A percentile compares a stretch with the other conserved stretches of the same genome.
Evolutionary conservation across 2,888 invertebrate genomes (phyloP).

Genomic region (Hermodice carunculata): DNA sequence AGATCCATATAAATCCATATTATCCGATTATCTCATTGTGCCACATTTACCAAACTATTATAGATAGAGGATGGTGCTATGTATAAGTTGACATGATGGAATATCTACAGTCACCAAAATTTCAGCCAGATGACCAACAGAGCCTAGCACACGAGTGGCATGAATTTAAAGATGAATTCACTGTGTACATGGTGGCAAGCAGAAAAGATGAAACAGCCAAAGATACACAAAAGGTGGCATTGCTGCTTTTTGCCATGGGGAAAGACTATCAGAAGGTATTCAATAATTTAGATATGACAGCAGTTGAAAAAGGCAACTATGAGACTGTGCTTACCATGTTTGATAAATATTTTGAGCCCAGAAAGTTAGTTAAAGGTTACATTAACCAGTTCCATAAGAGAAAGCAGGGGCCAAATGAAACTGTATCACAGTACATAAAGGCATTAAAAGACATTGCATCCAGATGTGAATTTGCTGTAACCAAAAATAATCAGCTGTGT

Average conservation of each 20-base stretch:
- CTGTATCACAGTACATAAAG: neutral
- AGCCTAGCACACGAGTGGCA: too few relatives aligned
- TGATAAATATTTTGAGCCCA: constrained; percentile 13
- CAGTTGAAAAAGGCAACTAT: constrained; percentile 2
- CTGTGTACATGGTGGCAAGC: too few relatives aligned
- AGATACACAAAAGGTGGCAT: too few relatives aligned
- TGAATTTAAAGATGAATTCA: too few relatives aligned
- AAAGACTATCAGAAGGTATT: neutral
- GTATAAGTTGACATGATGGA: too few relatives aligned
- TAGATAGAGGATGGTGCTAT: too few relatives aligned
- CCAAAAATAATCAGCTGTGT: neutral
- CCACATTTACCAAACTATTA: too few relatives aligned
- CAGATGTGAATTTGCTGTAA: constrained; percentile 11
- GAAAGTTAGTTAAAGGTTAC: constrained; percentile 2
- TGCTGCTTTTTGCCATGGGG: neutral
- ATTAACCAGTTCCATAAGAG: constrained; percentile 8
- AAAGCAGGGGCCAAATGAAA: neutral
- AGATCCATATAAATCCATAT: too few relatives aligned
- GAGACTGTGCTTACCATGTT: neutral
- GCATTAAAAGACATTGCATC: neutral
- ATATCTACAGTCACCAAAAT: too few relatives aligned
- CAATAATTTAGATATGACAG: neutral
- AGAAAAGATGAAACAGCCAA: too few relatives aligned
- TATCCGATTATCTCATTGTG: too few relatives aligned
- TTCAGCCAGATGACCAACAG: too few relatives aligned